Conservation (phyloP, 2,888 invertebrate genomes). For the Craniophora ligustri region DNA sequence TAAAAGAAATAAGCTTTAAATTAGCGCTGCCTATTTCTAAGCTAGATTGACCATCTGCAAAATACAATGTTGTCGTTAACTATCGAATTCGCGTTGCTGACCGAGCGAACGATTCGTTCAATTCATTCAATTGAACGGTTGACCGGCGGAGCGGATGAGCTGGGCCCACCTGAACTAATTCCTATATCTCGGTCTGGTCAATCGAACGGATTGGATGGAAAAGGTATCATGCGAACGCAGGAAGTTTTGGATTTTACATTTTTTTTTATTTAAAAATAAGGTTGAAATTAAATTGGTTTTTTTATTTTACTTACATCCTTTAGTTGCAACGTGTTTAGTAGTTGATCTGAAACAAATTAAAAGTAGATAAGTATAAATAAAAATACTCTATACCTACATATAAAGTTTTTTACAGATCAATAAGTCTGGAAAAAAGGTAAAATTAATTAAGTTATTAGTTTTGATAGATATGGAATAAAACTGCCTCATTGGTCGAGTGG, state of each 20-base stretch:
- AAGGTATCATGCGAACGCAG: slow-evolving; percentile 28
- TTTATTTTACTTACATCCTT: slow-evolving; percentile 34
- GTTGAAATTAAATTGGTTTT: neutral
- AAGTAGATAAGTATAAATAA: no score
- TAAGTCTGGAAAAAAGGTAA: no score
- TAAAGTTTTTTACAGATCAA: neutral
- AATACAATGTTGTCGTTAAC: slow-evolving; percentile 54
- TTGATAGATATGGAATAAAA: no score
- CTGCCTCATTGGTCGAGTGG: no score
- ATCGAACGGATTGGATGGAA: slow-evolving; percentile 51
- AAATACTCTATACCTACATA: neutral
- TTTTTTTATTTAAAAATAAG: slow-evolving; percentile 6
- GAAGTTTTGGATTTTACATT: slow-evolving; percentile 12
- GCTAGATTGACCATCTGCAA: slow-evolving; percentile 36
- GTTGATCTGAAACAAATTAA: slow-evolving; percentile 26
- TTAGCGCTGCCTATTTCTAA: slow-evolving; percentile 28
- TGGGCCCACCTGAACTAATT: slow-evolving; percentile 70
- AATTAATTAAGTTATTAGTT: no score
- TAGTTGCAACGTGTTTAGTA: neutral
- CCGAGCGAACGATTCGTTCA: slow-evolving; percentile 52
- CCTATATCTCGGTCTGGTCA: slow-evolving; percentile 62
- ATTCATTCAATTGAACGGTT: slow-evolving; percentile 71
- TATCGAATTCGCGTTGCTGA: slow-evolving; percentile 60
- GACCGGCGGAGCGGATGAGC: slow-evolving; percentile 67
- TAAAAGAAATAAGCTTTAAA: slow-evolving; percentile 41